Percentiles rank a stretch among this genome's conserved stretches.
These are phyloP conservation scores for Halisarca cf. caerulea DNA, from an alignment of 37 sponge, comb jelly and placozoan genomes.

Conservation along the genomic window DNA sequence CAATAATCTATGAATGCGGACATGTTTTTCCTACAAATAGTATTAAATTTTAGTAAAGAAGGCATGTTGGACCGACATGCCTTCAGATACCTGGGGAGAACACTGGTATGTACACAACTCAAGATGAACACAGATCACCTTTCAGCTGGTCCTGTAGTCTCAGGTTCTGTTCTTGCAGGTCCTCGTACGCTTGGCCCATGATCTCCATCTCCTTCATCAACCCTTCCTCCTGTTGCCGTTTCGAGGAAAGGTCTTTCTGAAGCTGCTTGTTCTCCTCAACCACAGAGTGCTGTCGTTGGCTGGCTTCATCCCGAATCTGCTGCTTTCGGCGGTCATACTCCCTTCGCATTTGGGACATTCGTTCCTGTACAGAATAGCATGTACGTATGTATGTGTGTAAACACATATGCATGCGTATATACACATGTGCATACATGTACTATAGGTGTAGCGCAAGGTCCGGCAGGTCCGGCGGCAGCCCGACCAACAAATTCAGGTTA, in stretches of 20 bases:
- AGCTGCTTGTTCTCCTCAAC: slow-evolving; percentile 61
- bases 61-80: too few relatives aligned
- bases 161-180: slow-evolving; percentile 92
- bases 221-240: slow-evolving; percentile 82
- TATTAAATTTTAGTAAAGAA: too few relatives aligned
- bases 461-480: too few relatives aligned
- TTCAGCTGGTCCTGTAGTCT: slow-evolving; percentile 87
- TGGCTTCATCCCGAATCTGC: slow-evolving; percentile 58
- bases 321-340: slow-evolving; percentile 70
- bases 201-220: slow-evolving; percentile 91
- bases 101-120: too few relatives aligned
- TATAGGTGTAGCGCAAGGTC: too few relatives aligned
- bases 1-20: not conserved
- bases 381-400: not conserved
- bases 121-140: slow-evolving; percentile 5
- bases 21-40: too few relatives aligned
- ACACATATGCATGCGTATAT: too few relatives aligned
- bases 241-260: slow-evolving; percentile 59
- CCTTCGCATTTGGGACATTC: slow-evolving; percentile 18
- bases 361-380: not conserved
- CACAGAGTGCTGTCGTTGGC: slow-evolving; percentile 32
- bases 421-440: too few relatives aligned
- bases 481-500: too few relatives aligned
- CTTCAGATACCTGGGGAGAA: too few relatives aligned
- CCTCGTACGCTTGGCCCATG: slow-evolving; percentile 92